Evolutionary conservation across 2,797 vertebrate species (phyloP).

Genomic region (Sebastes matsubarae): DNA sequence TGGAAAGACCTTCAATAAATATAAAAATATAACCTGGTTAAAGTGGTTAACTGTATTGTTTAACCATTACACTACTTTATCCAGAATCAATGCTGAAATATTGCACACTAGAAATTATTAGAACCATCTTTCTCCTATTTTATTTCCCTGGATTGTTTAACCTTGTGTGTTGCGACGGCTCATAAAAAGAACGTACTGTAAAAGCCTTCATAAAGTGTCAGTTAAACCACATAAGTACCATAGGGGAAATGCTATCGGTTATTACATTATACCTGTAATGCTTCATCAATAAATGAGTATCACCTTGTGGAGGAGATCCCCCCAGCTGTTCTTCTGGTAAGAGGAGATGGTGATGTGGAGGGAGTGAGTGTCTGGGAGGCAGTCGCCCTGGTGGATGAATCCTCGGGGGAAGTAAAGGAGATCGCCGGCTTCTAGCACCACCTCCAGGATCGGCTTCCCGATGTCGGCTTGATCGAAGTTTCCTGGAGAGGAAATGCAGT

Average conservation of each 20-base stretch:
- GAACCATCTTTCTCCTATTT: not conserved
- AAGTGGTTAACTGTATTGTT: not conserved
- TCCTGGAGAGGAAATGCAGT: conserved; percentile 55
- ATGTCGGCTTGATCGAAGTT: conserved; percentile 90
- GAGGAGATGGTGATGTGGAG: conserved; percentile 96
- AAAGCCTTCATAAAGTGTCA: not conserved
- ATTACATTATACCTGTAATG: not conserved
- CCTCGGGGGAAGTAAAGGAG: conserved; percentile 96
- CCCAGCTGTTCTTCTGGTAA: conserved; percentile 95
- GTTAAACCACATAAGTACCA: not conserved
- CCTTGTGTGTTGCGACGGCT: not conserved
- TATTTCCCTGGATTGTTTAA: not conserved
- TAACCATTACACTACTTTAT: not conserved
- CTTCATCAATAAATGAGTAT: not conserved
- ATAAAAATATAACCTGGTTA: not conserved
- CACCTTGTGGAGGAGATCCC: conserved; percentile 89
- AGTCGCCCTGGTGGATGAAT: conserved; percentile 94
- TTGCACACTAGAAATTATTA: not conserved
- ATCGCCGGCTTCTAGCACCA: conserved; percentile 92
- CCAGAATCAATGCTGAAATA: not conserved
- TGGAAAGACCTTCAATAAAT: not conserved
- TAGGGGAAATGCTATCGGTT: not conserved
- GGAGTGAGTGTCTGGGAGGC: conserved; percentile 89
- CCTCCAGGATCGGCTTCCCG: conserved; percentile 88
- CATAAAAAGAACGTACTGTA: not conserved